These are phyloP conservation scores for Argyrosomus japonicus DNA, from an alignment of 2,113 vertebrate genomes.

Conservation along the genomic window DNA sequence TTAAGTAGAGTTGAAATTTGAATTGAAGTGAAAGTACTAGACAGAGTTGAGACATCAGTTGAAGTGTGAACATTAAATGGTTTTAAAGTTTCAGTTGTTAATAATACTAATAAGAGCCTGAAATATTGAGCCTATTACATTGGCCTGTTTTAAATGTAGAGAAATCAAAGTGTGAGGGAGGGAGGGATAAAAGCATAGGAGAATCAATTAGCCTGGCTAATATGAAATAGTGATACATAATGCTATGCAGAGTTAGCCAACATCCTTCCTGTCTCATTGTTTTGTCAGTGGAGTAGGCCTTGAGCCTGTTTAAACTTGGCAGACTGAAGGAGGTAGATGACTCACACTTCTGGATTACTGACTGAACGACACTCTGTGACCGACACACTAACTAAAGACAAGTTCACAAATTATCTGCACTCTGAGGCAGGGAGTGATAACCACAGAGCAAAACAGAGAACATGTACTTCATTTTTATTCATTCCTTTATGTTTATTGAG, in stretches of 20 bases:
- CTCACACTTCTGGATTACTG: conserved; percentile 43
- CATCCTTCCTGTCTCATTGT: conserved; percentile 42
- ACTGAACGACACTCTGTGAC: conserved; percentile 26
- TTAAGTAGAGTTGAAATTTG: not conserved
- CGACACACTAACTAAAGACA: conserved; percentile 19
- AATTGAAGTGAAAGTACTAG: not conserved
- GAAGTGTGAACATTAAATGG: not conserved
- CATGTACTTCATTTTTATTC: not conserved
- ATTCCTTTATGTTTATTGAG: not conserved
- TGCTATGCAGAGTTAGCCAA: conserved; percentile 6
- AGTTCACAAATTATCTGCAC: conserved; percentile 20
- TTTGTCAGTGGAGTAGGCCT: conserved; percentile 29
- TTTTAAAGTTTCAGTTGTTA: no score
- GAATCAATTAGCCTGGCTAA: conserved; percentile 14
- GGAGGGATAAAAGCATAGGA: not conserved
- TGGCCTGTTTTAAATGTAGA: not conserved
- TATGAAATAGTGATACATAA: not conserved
- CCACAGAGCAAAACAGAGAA: not conserved
- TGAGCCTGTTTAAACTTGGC: conserved; percentile 45
- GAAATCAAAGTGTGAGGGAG: not conserved
- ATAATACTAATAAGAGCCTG: not conserved
- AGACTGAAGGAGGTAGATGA: conserved; percentile 53
- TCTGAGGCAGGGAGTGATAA: not conserved
- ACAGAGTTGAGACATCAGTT: not conserved
- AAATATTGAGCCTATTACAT: not conserved